phyloP scores from a whole-genome alignment of 2,113 vertebrate species.

The Lamprologus ornatipinnis region DNA sequence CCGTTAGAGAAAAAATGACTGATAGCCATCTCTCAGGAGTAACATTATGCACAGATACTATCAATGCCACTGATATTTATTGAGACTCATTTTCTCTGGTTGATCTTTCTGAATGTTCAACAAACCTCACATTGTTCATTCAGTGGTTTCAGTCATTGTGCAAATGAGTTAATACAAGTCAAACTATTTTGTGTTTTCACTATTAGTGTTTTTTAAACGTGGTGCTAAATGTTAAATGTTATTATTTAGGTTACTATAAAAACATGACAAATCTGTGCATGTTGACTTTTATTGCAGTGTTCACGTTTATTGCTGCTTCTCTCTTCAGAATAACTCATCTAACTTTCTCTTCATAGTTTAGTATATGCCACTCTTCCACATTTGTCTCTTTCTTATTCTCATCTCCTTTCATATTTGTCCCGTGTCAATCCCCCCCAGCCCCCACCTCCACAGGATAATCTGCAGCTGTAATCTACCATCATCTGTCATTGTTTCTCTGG shows the following conservation, averaged over 20 bases:
- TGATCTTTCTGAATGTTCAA: not conserved
- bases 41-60: not conserved
- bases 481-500: slow-evolving; percentile 66
- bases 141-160: not conserved
- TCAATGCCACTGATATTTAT: not conserved
- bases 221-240: not conserved
- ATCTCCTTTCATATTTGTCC: not conserved
- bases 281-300: not conserved
- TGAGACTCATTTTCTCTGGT: not conserved
- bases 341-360: not conserved
- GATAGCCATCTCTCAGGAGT: not conserved
- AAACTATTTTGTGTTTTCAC: not conserved
- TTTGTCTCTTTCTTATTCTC: not conserved
- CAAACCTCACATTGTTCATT: not conserved
- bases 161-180: not conserved
- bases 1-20: not conserved
- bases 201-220: not conserved
- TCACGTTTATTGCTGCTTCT: not conserved
- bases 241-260: not conserved
- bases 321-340: not conserved
- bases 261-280: not conserved
- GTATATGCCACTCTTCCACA: not conserved
- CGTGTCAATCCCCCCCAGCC: not conserved
- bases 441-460: slow-evolving; percentile 48
- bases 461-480: slow-evolving; percentile 63